Conservation (phyloP, 2,888 invertebrate genomes). For the Cybosia mesomella region DNA sequence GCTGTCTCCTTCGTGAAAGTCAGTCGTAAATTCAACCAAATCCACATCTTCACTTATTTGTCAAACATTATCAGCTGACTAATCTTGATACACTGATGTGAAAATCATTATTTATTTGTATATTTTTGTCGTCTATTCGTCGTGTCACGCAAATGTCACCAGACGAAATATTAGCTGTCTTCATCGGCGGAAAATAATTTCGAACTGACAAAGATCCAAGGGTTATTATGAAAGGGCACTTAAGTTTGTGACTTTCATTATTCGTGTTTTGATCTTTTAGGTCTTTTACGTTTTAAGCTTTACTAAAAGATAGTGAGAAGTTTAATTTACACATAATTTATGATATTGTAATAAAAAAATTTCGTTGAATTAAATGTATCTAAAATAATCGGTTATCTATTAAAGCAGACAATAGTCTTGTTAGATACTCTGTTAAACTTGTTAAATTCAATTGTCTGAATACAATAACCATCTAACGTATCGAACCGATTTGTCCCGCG, state of each 20-base stretch:
- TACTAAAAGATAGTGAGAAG: not conserved
- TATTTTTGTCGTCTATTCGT: slow-evolving; percentile 30
- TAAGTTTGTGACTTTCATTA: not conserved
- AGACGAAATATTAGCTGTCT: slow-evolving; percentile 27
- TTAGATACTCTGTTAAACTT: not conserved
- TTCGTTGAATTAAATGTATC: too few species aligned
- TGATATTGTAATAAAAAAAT: not conserved
- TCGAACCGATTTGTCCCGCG: not conserved
- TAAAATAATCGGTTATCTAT: not conserved
- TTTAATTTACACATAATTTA: not conserved
- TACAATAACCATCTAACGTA: not conserved
- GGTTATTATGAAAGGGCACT: slow-evolving; percentile 1
- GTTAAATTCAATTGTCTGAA: too few species aligned
- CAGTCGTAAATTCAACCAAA: slow-evolving; percentile 11
- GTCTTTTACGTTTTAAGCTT: not conserved
- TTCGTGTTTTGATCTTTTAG: not conserved
- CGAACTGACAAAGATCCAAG: not conserved
- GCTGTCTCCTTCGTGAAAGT: slow-evolving; percentile 5
- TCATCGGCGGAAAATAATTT: slow-evolving; percentile 21
- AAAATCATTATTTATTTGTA: slow-evolving; percentile 32
- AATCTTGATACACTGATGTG: slow-evolving; percentile 41
- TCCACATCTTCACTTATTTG: slow-evolving; percentile 13
- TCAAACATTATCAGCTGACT: slow-evolving; percentile 29
- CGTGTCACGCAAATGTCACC: slow-evolving; percentile 49
- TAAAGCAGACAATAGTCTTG: not conserved